These are phyloP conservation scores for Papilio xuthus DNA, from an alignment of 1,140 invertebrate species.

Conservation along the genomic window DNA sequence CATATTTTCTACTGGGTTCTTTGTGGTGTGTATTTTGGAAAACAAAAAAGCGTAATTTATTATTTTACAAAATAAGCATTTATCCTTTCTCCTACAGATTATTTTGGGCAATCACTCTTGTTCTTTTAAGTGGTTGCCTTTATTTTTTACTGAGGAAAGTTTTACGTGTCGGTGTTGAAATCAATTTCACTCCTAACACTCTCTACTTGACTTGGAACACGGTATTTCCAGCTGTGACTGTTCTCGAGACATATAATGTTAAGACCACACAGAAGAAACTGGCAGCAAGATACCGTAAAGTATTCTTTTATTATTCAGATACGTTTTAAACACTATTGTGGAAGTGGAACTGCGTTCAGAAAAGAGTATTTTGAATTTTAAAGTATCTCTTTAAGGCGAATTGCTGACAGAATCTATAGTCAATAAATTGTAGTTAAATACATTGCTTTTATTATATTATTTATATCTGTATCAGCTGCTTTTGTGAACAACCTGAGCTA, in stretches of 20 bases:
- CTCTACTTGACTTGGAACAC: slow-evolving; percentile 82
- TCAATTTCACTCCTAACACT: slow-evolving; percentile 82
- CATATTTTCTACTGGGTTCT: no score
- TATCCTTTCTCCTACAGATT: slow-evolving; percentile 52
- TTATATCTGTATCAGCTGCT: slow-evolving; percentile 48
- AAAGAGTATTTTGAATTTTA: no score
- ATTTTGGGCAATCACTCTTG: slow-evolving; percentile 71
- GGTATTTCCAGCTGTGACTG: slow-evolving; percentile 81
- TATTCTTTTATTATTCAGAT: neutral
- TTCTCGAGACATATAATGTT: slow-evolving; percentile 79
- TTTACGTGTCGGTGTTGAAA: slow-evolving; percentile 54
- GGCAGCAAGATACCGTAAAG: slow-evolving; percentile 54
- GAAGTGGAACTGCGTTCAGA: no score
- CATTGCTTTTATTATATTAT: neutral
- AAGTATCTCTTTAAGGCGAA: no score
- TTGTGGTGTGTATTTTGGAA: neutral
- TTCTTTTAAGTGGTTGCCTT: slow-evolving; percentile 64
- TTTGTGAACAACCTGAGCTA: slow-evolving; percentile 49
- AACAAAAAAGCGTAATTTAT: neutral
- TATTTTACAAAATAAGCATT: neutral
- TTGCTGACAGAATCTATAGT: neutral
- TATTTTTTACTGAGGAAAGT: slow-evolving; percentile 66
- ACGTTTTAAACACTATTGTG: neutral
- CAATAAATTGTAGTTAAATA: neutral
- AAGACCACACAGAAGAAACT: slow-evolving; percentile 58